phyloP scores from a whole-genome alignment of 2,888 invertebrate genomes.

The Schizotus pectinicornis region DNA sequence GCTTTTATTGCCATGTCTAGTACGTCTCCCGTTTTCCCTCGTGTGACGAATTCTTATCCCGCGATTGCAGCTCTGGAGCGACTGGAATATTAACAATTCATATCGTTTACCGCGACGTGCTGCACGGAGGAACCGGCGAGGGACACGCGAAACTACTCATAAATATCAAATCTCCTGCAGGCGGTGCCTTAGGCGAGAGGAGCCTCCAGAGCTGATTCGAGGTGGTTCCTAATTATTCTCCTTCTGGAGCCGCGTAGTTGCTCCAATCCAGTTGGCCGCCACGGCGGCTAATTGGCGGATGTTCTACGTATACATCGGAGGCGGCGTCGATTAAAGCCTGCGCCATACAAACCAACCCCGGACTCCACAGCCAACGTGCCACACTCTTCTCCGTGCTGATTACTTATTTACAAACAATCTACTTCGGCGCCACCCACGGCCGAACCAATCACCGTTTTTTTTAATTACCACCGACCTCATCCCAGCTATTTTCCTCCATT shows the following conservation, averaged over 20 bases:
- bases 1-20: slow-evolving; percentile 35
- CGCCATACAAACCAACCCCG: slow-evolving; percentile 50
- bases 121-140: slow-evolving; percentile 35
- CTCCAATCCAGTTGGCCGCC: slow-evolving; percentile 48
- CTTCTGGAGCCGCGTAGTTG: slow-evolving; percentile 31
- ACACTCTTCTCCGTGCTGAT: slow-evolving; percentile 18
- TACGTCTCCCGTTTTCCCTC: slow-evolving; percentile 38
- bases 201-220: slow-evolving; percentile 20
- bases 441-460: not conserved
- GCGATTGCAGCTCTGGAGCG: slow-evolving; percentile 42
- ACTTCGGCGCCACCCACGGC: slow-evolving; percentile 8
- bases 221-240: slow-evolving; percentile 33
- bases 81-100: slow-evolving; percentile 49
- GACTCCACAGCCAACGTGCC: slow-evolving; percentile 54
- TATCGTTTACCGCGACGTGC: slow-evolving; percentile 46
- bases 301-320: slow-evolving; percentile 57
- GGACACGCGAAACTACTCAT: slow-evolving; percentile 44
- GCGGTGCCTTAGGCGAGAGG: slow-evolving; percentile 21
- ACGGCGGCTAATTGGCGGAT: slow-evolving; percentile 57
- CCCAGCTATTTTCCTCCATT: not conserved
- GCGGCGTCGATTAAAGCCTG: slow-evolving; percentile 56
- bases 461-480: slow-evolving; percentile 8
- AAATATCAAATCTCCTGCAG: slow-evolving; percentile 35
- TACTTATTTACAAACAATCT: slow-evolving; percentile 27
- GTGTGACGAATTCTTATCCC: slow-evolving; percentile 39